Base-by-base conservation (phyloP, 2,888 invertebrate species). In the Acanthoscelides obtectus region DNA sequence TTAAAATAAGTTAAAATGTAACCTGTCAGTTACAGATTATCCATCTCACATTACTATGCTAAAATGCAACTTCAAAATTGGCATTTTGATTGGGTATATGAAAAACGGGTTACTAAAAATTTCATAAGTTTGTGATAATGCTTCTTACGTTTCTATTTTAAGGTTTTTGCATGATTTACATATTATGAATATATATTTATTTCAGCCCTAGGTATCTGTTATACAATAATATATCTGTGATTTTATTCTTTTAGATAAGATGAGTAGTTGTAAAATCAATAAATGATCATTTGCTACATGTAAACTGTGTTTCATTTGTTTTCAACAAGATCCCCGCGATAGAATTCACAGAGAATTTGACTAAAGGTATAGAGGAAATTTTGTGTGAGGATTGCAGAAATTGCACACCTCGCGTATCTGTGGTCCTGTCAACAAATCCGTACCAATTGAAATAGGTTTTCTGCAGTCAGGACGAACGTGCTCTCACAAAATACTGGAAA, bases 221-320 rank as follows among this genome's bases (percentile, higher is more conserved):
- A 80, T 81, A 84, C 82, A 84, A 83, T 83, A 84, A 84, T 83
- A 80, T 83, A 83, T 84, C 84, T 84, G 84, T 84, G 84, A 84
- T 84, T 84, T 84, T 83, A 82, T 83, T 83, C 82, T 76, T 81
- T 80, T 83, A 81, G 80, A 66, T 73, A 75, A 72, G 73, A n/a
- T n/a, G n/a, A 72, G 70, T 73, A 74, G 70, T 69, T 75, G 76
- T 76, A 75, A 72, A 73, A 72, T 74, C 71, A 73, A 73, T 70
- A 70, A 73, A 72, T 69, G 69, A 71, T 69, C 22, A 72, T 72
- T 72, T 72, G 69, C 70, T 69, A 71, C 20, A 67, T 45, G 45
- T 45, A 45, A 45, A 12, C 12, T 45, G 45, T 12, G 45, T 45
- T 12, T 45, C 3, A 45, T 45, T 45, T 12, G 25, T n/a, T n/a